Percentiles rank a stretch among this genome's conserved stretches.
Evolutionary conservation across 2,113 vertebrate genomes (phyloP).

Genomic region (Leucosticte australis): DNA sequence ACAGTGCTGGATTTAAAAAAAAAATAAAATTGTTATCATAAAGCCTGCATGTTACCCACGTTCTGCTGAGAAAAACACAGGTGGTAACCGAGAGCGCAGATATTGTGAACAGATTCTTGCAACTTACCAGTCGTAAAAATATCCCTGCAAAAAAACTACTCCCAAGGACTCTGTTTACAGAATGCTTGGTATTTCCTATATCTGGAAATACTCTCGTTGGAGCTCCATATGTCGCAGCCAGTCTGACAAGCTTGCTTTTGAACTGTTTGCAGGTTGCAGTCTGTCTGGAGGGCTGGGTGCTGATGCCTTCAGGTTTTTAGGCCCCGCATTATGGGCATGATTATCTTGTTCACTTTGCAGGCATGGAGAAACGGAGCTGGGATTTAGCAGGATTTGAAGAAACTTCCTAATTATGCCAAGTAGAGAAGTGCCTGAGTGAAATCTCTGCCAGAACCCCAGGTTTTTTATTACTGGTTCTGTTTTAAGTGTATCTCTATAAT

Average conservation of each 20-base stretch:
- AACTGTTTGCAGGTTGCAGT: conserved; percentile 63
- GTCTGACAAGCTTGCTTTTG: conserved; percentile 59
- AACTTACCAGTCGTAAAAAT: conserved; percentile 57
- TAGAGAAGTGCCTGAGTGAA: background rate
- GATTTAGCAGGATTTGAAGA: conserved; percentile 39
- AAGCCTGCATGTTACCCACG: background rate
- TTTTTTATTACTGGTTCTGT: conserved; percentile 22
- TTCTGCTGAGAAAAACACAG: conserved; percentile 40
- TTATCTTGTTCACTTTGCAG: conserved; percentile 64
- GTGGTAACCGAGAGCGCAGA: conserved; percentile 6
- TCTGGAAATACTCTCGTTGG: conserved; percentile 50
- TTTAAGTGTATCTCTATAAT: conserved; percentile 33
- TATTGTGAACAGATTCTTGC: conserved; percentile 48
- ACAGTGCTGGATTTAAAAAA: background rate
- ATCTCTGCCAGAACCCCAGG: conserved; percentile 24
- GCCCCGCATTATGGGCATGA: conserved; percentile 38
- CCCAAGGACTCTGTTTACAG: conserved; percentile 55
- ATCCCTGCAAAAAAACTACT: conserved; percentile 42
- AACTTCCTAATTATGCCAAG: conserved; percentile 43
- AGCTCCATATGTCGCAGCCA: conserved; percentile 60
- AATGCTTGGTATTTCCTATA: conserved; percentile 66
- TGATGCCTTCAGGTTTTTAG: conserved; percentile 60
- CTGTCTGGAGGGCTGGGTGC: conserved; percentile 62
- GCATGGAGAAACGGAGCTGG: background rate
- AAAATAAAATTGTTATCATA: background rate